Conservation (phyloP, 2,888 invertebrate genomes). For the Nudaria mundana region DNA sequence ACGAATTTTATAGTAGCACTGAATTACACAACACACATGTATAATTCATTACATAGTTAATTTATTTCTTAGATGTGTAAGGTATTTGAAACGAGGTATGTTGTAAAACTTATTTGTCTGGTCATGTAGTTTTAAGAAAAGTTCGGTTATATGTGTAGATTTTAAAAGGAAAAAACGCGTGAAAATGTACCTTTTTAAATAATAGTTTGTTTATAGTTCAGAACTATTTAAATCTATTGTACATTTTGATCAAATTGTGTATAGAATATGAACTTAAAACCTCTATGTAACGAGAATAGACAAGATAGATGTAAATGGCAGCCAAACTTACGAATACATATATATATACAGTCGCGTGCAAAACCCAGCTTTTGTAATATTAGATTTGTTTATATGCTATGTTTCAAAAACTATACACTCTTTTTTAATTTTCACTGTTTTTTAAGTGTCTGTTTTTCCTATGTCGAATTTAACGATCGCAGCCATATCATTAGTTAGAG, state of each 20-base stretch:
- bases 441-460: slow-evolving; percentile 32
- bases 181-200: slow-evolving; percentile 50
- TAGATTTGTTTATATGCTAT: slow-evolving; percentile 6
- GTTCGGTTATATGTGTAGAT: slow-evolving; percentile 36
- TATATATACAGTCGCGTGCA: slow-evolving; percentile 29
- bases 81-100: slow-evolving; percentile 19
- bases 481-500: slow-evolving; percentile 62
- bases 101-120: slow-evolving; percentile 34
- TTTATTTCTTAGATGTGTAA: slow-evolving; percentile 18
- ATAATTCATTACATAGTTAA: slow-evolving; percentile 21
- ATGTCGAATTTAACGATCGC: slow-evolving; percentile 54
- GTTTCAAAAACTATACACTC: slow-evolving; percentile 11
- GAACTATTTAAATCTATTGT: slow-evolving; percentile 14
- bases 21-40: slow-evolving; percentile 36
- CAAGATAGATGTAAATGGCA: slow-evolving; percentile 22
- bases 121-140: slow-evolving; percentile 37
- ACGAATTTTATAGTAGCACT: slow-evolving; percentile 38
- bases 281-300: slow-evolving; percentile 30
- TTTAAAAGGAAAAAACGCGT: slow-evolving; percentile 47
- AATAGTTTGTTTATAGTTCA: slow-evolving; percentile 36
- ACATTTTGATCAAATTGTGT: slow-evolving; percentile 17
- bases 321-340: slow-evolving; percentile 25
- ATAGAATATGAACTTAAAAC: too few relatives aligned
- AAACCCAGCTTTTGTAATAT: slow-evolving; percentile 37
- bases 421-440: too few relatives aligned